phyloP scores from a whole-genome alignment of 2,113 vertebrate species.

The Pipa parva region DNA sequence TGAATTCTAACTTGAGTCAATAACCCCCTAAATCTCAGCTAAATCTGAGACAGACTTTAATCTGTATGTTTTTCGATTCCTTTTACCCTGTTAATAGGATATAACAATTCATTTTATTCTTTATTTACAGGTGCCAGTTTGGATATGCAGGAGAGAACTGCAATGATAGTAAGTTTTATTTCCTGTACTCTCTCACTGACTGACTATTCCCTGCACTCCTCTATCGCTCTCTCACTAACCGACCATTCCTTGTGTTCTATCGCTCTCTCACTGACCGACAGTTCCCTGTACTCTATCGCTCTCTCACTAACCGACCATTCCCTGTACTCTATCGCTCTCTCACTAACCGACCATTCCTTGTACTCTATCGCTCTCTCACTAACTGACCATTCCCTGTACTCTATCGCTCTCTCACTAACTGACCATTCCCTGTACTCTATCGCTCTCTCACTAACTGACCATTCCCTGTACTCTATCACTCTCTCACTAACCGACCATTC shows the following conservation, averaged over 20 bases:
- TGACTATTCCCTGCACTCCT: background rate
- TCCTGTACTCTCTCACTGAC: background rate
- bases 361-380: background rate
- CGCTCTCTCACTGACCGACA: background rate
- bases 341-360: background rate
- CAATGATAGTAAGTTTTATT: constrained; percentile 54
- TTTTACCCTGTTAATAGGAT: background rate
- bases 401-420: background rate
- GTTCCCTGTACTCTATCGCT: background rate
- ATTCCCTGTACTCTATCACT: background rate
- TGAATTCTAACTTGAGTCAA: too few species aligned
- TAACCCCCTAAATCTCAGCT: too few species aligned
- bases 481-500: background rate
- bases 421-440: background rate
- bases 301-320: background rate
- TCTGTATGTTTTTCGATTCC: too few species aligned
- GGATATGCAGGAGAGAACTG: constrained; percentile 58
- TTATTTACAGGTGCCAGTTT: constrained; percentile 55
- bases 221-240: background rate
- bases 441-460: too few species aligned
- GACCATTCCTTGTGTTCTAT: background rate
- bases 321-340: background rate
- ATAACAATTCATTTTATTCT: background rate
- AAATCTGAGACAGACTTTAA: too few species aligned
- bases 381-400: too few species aligned